Evolutionary conservation across 2,113 vertebrate species (phyloP), one percentile per base, ranked within the genome.

Genomic region (Nothoprocta pentlandii): DNA sequence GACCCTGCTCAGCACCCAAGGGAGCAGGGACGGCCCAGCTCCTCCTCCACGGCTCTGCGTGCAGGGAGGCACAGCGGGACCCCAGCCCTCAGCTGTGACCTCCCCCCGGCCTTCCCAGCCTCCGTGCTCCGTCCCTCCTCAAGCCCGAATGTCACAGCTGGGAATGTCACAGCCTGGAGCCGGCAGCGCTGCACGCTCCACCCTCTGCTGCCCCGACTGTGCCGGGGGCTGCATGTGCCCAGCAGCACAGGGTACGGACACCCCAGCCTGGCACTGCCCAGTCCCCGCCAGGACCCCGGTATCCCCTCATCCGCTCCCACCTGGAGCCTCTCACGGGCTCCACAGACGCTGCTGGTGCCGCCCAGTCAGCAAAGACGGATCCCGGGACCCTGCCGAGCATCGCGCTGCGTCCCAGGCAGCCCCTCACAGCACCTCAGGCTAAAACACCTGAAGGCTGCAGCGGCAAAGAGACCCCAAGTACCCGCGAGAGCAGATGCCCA

Each of bases 361-460:
- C 2, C 30, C 16, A 46, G 34, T 19, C 34, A 32, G 26, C 25
- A 19, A 36, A 39, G 34, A 16, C 12, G 69, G 66, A 6, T 16
- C 51, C 30, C 34, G 42, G 66, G 51, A 39, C 7, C 22, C 32
- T 11, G 26, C 34, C 12, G 0, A 2, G 67, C 62, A 59, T 19
- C 16, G 12, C 0, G 1, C 17, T 19, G 22, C 30, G 42, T n/a
- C 17, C 30, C 1, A 2, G 22, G 7, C 2, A 5, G 8, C 58
- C 67, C 51, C n/a, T 13, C 0, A 0, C 0, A 1, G 21, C 22
- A 17, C 12, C 20, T 5, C 42, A 56, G 25, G 13, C 25, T 21
- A 16, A 16, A 34, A 12, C 28, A 10, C 58, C 39, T 15, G 3
- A 3, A 58, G 67, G 12, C 2, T 0, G 6, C 6, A 28, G 16